phyloP scores from a whole-genome alignment of 2,797 vertebrate species.

The Ctenochaetus hawaiiensis region DNA sequence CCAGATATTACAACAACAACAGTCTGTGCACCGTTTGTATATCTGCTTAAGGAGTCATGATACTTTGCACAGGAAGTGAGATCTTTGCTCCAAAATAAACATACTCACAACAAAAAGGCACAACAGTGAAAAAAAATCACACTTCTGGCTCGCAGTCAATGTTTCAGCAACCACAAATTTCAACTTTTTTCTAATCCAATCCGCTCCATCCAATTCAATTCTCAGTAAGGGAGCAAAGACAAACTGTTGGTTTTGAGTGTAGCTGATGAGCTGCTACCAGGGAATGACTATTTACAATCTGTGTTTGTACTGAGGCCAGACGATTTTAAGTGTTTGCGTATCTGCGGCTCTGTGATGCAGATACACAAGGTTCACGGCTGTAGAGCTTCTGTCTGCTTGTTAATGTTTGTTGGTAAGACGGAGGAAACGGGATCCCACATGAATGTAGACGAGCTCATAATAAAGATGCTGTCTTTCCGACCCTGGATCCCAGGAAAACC shows the following conservation, averaged over 20 bases:
- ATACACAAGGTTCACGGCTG: conserved; percentile 32
- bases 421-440: conserved; percentile 47
- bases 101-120: background rate
- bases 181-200: background rate
- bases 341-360: conserved; percentile 52
- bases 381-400: conserved; percentile 37
- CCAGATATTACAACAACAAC: background rate
- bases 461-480: conserved; percentile 36
- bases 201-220: background rate
- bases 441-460: conserved; percentile 37
- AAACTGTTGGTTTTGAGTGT: conserved; percentile 26
- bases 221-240: background rate
- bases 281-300: conserved; percentile 48
- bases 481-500: conserved; percentile 30
- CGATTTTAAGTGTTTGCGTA: conserved; percentile 46
- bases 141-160: background rate
- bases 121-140: background rate
- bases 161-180: background rate
- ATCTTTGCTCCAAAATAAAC: background rate
- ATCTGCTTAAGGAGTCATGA: background rate
- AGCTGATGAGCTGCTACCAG: conserved; percentile 14
- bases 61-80: background rate
- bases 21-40: background rate
- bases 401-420: conserved; percentile 28
- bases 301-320: conserved; percentile 37